phyloP scores from a whole-genome alignment of 2,888 invertebrate genomes.

The Calliopum simillimum region DNA sequence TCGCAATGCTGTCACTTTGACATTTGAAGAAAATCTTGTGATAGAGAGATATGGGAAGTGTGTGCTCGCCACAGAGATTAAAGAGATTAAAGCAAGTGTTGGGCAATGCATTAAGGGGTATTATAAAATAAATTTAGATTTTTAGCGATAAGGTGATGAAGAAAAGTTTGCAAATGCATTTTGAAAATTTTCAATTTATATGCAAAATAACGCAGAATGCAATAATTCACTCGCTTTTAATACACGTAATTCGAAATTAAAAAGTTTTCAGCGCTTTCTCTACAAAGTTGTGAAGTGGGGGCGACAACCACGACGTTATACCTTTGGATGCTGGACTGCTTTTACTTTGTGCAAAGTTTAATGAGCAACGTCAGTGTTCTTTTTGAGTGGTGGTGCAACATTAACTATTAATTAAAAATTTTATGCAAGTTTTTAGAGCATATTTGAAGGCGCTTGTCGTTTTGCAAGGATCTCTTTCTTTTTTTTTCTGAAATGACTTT shows the following conservation, averaged over 20 bases:
- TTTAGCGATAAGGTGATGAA: background rate
- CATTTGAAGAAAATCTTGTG: background rate
- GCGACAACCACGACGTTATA: too few species aligned
- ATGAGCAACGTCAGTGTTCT: background rate
- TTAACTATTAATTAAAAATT: conserved; percentile 15
- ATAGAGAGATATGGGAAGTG: background rate
- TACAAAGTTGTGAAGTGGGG: too few species aligned
- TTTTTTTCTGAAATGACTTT: too few species aligned
- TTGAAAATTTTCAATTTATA: conserved; percentile 31
- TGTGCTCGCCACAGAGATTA: background rate
- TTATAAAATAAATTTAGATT: conserved; percentile 20
- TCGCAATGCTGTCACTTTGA: background rate
- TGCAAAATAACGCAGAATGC: conserved; percentile 27
- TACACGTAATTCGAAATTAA: conserved; percentile 23
- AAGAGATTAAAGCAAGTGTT: background rate
- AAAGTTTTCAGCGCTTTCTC: conserved; percentile 14
- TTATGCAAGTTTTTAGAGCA: conserved; percentile 3
- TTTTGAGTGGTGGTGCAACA: background rate
- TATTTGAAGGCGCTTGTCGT: conserved; percentile 1
- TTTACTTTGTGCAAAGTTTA: conserved; percentile 19
- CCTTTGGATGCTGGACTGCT: background rate
- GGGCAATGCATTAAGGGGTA: background rate
- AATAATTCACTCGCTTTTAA: conserved; percentile 14
- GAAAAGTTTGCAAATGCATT: conserved; percentile 11
- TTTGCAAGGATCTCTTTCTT: too few species aligned